Base-by-base conservation (phyloP, 2,888 invertebrate genomes). In the Diachrysia chrysitis region DNA sequence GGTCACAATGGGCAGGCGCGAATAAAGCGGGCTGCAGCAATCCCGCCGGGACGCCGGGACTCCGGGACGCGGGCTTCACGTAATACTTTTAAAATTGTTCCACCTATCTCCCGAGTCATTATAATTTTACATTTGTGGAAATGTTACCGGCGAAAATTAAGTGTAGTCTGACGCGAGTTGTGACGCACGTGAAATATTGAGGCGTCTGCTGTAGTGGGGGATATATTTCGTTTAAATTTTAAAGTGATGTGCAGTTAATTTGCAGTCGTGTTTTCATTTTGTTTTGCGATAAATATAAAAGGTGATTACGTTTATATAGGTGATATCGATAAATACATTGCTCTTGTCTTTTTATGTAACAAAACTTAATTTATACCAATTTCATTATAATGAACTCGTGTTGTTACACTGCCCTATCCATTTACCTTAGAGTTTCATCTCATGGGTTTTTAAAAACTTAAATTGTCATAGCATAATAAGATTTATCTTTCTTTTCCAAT, bases 1-100 rank as follows among this genome's bases (percentile, higher is more conserved):
- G 63, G 64, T 58, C 66, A 78, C 83, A 75, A 73, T 63, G 72
- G 66, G 56, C 60, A 37, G 46, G 53, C 66, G 77, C 64, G 61
- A 61, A 77, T 81, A 78, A 70, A 73, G 81, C 66, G 61, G 55
- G 23, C 16, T 17, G 57, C 76, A 69, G 56, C 75, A 63, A 12
- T 42, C 12, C 74, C 63, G 2, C 55, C 53, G 69, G 61, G 74
- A n/a, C 54, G 19, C 16, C 2, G 37, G 9, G 32, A 7, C 9
- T 2, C 9, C 32, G 32, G 32, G 37, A 16, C 21, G 21, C 63
- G 48, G 63, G 55, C 56, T 62, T 66, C 60, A 57, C 69, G 78
- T 76, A 78, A 81, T 83, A 78, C 69, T 82, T 82, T 80, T 78
- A 73, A 78, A 73, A 76, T 69, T 65, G 63, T 78, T 62, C 66